Evolutionary conservation across 1,140 invertebrate genomes (phyloP).

Genomic region (Cyclina sinensis): DNA sequence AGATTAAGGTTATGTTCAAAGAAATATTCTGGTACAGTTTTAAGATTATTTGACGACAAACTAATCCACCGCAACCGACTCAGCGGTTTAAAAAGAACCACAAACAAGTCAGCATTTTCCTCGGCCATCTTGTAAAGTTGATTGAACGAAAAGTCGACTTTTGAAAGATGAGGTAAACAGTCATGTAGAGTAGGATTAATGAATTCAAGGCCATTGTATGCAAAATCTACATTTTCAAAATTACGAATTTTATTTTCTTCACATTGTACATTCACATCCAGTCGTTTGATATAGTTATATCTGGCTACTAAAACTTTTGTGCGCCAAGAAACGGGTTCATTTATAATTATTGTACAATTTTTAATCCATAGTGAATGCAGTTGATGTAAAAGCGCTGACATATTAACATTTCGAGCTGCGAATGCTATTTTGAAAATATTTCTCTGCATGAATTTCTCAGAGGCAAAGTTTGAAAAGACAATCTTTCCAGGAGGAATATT

Average conservation of each 20-base stretch:
- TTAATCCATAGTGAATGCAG: neutral
- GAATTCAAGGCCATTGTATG: slow-evolving; percentile 6
- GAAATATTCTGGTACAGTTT: neutral
- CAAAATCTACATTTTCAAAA: slow-evolving; percentile 1
- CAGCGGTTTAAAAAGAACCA: neutral
- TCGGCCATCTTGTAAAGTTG: neutral
- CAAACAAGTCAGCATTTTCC: neutral
- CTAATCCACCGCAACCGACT: neutral
- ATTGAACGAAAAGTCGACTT: neutral
- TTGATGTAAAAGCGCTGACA: neutral
- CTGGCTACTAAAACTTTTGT: neutral
- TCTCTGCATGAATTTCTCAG: neutral
- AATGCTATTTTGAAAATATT: neutral
- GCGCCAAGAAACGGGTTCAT: neutral
- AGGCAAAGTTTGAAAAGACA: neutral
- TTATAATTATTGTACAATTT: neutral
- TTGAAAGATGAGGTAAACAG: neutral
- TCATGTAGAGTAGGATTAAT: slow-evolving; percentile 3
- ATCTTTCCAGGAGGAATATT: neutral
- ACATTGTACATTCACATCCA: neutral
- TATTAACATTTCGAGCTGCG: neutral
- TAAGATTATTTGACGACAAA: neutral
- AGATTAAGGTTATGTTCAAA: neutral
- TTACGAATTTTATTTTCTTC: neutral
- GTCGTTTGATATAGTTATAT: slow-evolving; percentile 14